Conservation (phyloP, 2,797 vertebrate species). For the Scolopax rusticola region DNA sequence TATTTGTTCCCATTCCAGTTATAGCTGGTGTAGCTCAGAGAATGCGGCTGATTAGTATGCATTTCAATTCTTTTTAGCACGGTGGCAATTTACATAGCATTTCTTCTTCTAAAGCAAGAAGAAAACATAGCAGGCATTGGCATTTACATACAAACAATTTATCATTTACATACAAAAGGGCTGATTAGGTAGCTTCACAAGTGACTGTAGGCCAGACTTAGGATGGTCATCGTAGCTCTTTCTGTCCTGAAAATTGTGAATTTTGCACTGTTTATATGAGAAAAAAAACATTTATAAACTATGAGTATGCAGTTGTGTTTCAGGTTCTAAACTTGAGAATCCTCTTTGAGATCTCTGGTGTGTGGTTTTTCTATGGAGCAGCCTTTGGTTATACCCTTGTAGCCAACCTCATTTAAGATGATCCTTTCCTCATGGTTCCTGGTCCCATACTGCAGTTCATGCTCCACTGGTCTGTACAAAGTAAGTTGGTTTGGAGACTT, state of each 20-base stretch:
- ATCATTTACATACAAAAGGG: conserved; percentile 36
- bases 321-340: not conserved
- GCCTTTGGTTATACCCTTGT: not conserved
- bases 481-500: not conserved
- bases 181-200: not conserved
- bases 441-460: not conserved
- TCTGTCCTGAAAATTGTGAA: not conserved
- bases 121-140: not conserved
- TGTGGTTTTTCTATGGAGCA: not conserved
- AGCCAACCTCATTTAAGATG: not conserved
- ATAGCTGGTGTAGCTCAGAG: conserved; percentile 11
- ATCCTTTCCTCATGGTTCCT: not conserved
- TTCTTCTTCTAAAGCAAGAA: conserved; percentile 23
- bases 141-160: conserved; percentile 42
- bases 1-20: conserved; percentile 19
- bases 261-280: not conserved
- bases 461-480: not conserved
- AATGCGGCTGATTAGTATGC: conserved; percentile 35
- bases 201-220: not conserved
- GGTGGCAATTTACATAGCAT: conserved; percentile 39
- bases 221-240: not conserved
- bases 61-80: conserved; percentile 16
- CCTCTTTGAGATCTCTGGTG: not conserved
- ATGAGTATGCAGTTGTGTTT: not conserved
- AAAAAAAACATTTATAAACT: not conserved